Base-by-base conservation (phyloP, 2,113 vertebrate species). In the Amblyornis subalaris region DNA sequence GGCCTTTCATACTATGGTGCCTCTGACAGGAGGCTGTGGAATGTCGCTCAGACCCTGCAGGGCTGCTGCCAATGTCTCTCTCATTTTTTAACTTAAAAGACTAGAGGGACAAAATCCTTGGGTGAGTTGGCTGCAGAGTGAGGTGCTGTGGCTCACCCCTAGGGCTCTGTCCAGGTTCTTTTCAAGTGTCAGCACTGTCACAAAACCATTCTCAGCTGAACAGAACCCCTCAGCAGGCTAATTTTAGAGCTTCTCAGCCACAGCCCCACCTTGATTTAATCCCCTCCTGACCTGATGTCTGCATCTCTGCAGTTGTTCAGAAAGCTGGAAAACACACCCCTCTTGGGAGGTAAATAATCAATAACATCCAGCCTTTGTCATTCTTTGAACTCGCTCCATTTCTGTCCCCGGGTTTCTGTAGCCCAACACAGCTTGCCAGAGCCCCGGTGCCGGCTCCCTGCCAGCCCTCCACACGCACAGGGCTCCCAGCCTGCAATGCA, bases 401-500 rank as follows among this genome's bases (percentile, higher is more conserved):
- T 67, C 51, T 8, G 2, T 40, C 35, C 55, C 40, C 2, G 29
- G 1, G 1, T 38, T 62, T 72, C 58, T 9, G 7, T 12, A 54
- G 29, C 40, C 48, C 8, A 6, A 3, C 0, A 0, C 61, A 81
- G 74, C 67, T 29, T 1, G 16, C 16, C 47, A 12, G 53, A 88
- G 83, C 22, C 23, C 40, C 33, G 2, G 71, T 5, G 1, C 42
- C 7, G 12, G 66, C 57, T 57, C 38, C 51, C 4, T 28, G 58
- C 14, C 6, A n/a, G 67, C 76, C 54, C 35, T 45, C 72, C 66
- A 79, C 93, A 57, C 4, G 14, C 42, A 45, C 90, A 31, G 53
- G 25, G 75, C 36, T n/a, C 71, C 81, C 72, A 70, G 87, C 58
- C 96, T 89, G 96, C 96, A 96, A 95, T 96, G 96, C 96, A 96